Base-by-base conservation (phyloP, 2,888 invertebrate species). In the Anaspis maculata region DNA sequence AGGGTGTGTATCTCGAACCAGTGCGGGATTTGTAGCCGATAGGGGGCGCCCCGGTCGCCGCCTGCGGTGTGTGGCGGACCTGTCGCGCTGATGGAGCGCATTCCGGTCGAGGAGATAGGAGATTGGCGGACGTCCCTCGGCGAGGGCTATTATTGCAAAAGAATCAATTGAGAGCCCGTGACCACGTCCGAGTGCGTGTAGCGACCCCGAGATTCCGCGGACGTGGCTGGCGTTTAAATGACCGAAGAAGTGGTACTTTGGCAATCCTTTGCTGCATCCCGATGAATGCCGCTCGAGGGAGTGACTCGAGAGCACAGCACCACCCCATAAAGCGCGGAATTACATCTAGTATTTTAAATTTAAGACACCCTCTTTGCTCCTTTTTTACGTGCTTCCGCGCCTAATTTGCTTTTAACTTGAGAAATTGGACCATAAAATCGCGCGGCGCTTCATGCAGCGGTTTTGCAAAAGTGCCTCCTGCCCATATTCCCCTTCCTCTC, bases 311-410 rank as follows among this genome's bases (percentile, higher is more conserved):
- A n/a, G 22, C 30, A 26, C 30, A 27, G 26, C 30, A 28, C 39
- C 42, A 39, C 33, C 39, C 38, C 34, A 45, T 44, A 39, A 48
- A 44, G 38, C 37, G 29, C 27, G 31, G 37, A 45, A 46, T 49
- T 45, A 46, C 49, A 41, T 32, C 45, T 29, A 39, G 41, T 39
- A 37, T 43, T 45, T 45, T 43, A 46, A 48, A 50, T 48, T 50
- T 48, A 48, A 42, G 41, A 39, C 37, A 32, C 36, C 40, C 37
- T 27, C 26, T 43, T 39, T 37, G 37, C 39, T 44, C 42, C 40
- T 45, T 45, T 48, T 46, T 35, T 42, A 41, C 37, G 47, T 43
- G 42, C 37, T 38, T 39, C 29, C 29, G 27, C 32, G 39, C 34
- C 41, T 48, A 48, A 48, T 45, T 46, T 45, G 35, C 39, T 36